Base-by-base conservation (phyloP, 2,113 vertebrate genomes). In the Leptodactylus fuscus region DNA sequence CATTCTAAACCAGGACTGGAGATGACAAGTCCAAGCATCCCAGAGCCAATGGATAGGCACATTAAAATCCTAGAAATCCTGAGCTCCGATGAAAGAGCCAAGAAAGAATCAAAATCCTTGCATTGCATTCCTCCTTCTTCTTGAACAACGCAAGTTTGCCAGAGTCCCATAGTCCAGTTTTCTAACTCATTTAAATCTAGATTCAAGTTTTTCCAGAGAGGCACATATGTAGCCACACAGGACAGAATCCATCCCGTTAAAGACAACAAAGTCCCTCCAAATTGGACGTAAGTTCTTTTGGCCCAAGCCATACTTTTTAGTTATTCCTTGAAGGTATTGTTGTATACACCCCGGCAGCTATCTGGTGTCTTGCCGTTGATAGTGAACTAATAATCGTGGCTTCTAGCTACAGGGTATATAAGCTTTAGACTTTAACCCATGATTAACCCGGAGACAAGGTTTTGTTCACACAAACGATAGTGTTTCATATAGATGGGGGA, bases 121-220 rank as follows among this genome's bases (percentile, higher is more conserved):
- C 93, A 94, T 22, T 95, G 93, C 60, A 88, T 87, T 29, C 92
- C 94, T 9, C 93, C 93, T 89, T 94, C 90, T 0, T 95, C 92
- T 0, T 94, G 95, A 82, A 94, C 92, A 74, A 96, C 90, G 44
- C 95, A 95, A 48, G 89, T 92, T 89, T 96, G 94, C 94, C 95
- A 96, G 60, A 97, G 92, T 32, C 95, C 95, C 44, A 89, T 91
- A 75, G 91, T 96, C 94, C 94, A 96, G 89, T 95, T 95, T 90
- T 97, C 94, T 90, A 95, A 91, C 67, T 95, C 91, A 0, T 96
- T 97, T 86, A 96, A 89, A 16, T 96, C 94, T 34, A 96, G 94
- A 53, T 89, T 95, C 89, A 95, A 92, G 0, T 94, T 95, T 90
- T 96, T 95, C 93, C 95, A 95, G 18, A 93, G 88, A n/a, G 92